These are phyloP conservation scores for Cosmopolites sordidus DNA, from an alignment of 2,888 invertebrate species.

Conservation along the genomic window DNA sequence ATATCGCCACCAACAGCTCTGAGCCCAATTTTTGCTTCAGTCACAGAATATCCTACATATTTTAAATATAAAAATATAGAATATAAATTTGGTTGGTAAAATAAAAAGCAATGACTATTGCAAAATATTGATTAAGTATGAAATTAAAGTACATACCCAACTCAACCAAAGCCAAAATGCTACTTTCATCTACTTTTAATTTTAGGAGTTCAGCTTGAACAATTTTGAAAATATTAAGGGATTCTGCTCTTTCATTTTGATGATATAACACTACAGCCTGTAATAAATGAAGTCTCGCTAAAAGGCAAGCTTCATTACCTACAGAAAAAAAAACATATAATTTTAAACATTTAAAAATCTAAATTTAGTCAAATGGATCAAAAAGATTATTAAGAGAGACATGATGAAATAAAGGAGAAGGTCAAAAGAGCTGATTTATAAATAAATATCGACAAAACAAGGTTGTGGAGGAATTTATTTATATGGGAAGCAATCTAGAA, in stretches of 20 bases:
- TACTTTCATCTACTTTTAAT: slow-evolving; percentile 59
- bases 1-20: slow-evolving; percentile 58
- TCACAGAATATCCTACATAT: slow-evolving; percentile 57
- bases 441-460: too few relatives aligned
- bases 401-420: too few relatives aligned
- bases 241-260: slow-evolving; percentile 64
- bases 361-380: not conserved
- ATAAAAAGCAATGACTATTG: too few relatives aligned
- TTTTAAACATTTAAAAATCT: slow-evolving; percentile 1
- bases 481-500: too few relatives aligned
- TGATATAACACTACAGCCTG: slow-evolving; percentile 78
- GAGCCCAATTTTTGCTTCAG: slow-evolving; percentile 68
- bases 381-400: too few relatives aligned
- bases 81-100: too few relatives aligned
- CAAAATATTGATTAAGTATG: too few relatives aligned
- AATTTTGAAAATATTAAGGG: slow-evolving; percentile 56
- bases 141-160: slow-evolving; percentile 52
- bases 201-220: slow-evolving; percentile 62
- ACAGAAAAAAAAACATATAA: slow-evolving; percentile 27
- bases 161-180: slow-evolving; percentile 53
- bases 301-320: slow-evolving; percentile 68
- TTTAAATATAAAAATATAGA: too few relatives aligned
- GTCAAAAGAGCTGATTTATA: too few relatives aligned
- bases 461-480: too few relatives aligned
- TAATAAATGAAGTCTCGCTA: slow-evolving; percentile 73